Evolutionary conservation across 2,888 invertebrate species (phyloP).

Genomic region (Emesis furor): DNA sequence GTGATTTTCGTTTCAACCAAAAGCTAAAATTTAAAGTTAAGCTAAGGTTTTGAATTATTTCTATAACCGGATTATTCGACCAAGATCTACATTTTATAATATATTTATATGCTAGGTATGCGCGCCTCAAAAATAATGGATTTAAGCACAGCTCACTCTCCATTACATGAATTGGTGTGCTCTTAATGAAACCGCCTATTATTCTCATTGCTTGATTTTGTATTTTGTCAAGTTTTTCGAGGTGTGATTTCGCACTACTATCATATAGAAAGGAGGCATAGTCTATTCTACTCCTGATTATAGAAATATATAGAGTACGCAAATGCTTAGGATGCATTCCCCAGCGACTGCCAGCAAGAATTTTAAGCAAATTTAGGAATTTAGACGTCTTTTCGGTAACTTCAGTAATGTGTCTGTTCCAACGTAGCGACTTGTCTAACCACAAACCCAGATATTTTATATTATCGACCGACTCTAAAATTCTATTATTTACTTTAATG

Average conservation of each 20-base stretch:
- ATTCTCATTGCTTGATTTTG: constrained; percentile 50
- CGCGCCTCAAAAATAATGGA: constrained; percentile 40
- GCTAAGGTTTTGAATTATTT: neutral
- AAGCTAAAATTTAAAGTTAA: neutral
- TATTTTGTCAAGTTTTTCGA: constrained; percentile 43
- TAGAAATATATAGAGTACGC: constrained; percentile 36
- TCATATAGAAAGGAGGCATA: constrained; percentile 42
- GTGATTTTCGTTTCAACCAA: neutral
- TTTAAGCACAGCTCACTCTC: constrained; percentile 46
- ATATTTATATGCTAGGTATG: constrained; percentile 44
- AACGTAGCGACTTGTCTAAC: constrained; percentile 49
- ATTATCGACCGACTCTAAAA: constrained; percentile 27
- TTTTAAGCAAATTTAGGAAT: constrained; percentile 48
- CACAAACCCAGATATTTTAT: constrained; percentile 54
- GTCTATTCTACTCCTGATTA: constrained; percentile 46
- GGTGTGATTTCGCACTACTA: constrained; percentile 26
- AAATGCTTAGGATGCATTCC: constrained; percentile 46
- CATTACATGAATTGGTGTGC: constrained; percentile 52
- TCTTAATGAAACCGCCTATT: constrained; percentile 54
- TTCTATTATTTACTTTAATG: constrained; percentile 29
- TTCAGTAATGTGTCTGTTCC: constrained; percentile 60
- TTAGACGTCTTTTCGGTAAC: constrained; percentile 30
- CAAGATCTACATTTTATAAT: neutral
- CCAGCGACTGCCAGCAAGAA: constrained; percentile 50
- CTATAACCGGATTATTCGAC: neutral